Conservation (phyloP, 2,888 invertebrate species). For the Cloeon dipterum region DNA sequence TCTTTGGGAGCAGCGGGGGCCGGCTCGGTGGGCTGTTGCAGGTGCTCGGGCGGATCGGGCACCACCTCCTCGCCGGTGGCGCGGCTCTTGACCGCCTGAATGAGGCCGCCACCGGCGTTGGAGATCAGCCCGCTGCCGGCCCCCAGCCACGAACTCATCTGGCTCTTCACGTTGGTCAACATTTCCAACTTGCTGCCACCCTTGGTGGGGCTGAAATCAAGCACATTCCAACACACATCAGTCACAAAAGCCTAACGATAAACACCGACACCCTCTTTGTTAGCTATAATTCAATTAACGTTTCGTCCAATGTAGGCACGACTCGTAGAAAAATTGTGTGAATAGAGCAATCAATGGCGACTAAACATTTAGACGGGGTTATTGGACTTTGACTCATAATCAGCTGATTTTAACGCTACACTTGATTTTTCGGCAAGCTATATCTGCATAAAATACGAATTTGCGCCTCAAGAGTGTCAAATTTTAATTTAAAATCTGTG, state of each 20-base stretch:
- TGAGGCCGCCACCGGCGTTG: slow-evolving; percentile 4
- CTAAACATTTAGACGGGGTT: too few relatives aligned
- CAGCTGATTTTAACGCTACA: too few relatives aligned
- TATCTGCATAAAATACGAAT: too few relatives aligned
- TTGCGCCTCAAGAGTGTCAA: too few relatives aligned
- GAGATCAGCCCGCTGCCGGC: slow-evolving; percentile 4
- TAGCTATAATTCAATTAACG: too few relatives aligned
- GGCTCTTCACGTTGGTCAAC: slow-evolving; percentile 66
- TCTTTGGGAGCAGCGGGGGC: slow-evolving; percentile 14
- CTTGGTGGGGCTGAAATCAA: slow-evolving; percentile 39
- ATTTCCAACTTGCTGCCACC: slow-evolving; percentile 47
- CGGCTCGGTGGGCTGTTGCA: slow-evolving; percentile 11
- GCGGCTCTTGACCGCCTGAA: slow-evolving; percentile 41
- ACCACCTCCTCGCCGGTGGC: slow-evolving; percentile 19
- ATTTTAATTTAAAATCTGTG: too few relatives aligned
- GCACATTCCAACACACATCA: slow-evolving; percentile 9
- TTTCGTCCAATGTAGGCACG: too few relatives aligned
- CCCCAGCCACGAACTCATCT: slow-evolving; percentile 67
- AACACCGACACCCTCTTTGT: too few relatives aligned
- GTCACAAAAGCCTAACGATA: neutral
- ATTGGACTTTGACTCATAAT: too few relatives aligned
- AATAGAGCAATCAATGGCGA: too few relatives aligned
- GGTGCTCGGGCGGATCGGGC: slow-evolving; percentile 4
- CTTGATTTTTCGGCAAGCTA: too few relatives aligned
- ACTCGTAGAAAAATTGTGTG: too few relatives aligned